Base-by-base conservation (phyloP, 2,113 vertebrate genomes). In the Percopsis transmontana region DNA sequence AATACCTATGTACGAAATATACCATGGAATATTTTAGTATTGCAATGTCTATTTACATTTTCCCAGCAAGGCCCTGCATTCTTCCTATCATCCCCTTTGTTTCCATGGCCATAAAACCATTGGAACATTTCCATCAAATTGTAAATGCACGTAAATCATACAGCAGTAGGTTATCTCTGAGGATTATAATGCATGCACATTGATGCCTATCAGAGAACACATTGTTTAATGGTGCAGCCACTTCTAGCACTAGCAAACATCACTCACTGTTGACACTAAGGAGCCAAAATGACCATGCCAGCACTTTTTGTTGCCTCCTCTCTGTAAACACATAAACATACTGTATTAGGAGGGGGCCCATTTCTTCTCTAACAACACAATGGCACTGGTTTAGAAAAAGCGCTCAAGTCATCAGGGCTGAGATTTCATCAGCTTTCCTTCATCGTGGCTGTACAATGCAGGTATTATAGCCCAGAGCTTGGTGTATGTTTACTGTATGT, bases 281-380 rank as follows among this genome's bases (percentile, higher is more conserved):
- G 64, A 71, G 57, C 70, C 74, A 71, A 74, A 73, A 83, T 80
- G 56, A 71, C 77, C 58, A 56, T 57, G 72, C 58, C 65, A 74
- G 66, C 65, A 74, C 68, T 68, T 58, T 70, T 72, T 63, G 75
- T 69, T 74, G 75, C 53, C 64, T 65, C 59, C 56, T 72, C 56
- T 72, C 64, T 69, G 72, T 82, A 76, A 84, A 84, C 63, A 77
- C 61, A 74, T 47, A 27, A 56, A 76, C 80, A 33, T 6, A 33
- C 1, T 33, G n/a, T 76, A 74, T 80, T 74, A 82, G 62, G 50
- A 77, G 44, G 56, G 45, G 68, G 56, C 47, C 67, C 60, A 70
- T 76, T 78, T 75, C 72, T 74, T 21, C 75, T 72, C 50, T 66
- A 77, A 72, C 74, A 74, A 72, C 65, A 82, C 76, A 52, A 76